Evolutionary conservation across 1,140 invertebrate genomes (phyloP), one percentile per base, ranked within the genome.

Genomic region (Drosophila kepulauana): DNA sequence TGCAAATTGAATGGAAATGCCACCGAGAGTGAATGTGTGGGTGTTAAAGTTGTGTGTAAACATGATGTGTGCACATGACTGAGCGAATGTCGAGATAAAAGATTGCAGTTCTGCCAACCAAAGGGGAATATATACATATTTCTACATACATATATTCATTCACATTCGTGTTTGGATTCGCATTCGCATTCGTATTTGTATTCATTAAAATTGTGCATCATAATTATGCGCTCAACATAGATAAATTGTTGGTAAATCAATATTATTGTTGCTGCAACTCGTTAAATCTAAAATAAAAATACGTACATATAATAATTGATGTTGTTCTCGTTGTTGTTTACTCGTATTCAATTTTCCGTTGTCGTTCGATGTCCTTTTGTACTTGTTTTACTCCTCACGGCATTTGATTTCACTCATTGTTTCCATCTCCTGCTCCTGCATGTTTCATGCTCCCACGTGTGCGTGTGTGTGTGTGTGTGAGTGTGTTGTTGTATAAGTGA

Each of bases 401-500:
- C 20, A 65, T 54, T 45, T 43, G 49, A 30, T 65, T 65, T 64
- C 45, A 2, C 11, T 15, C 13, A 46, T 56, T 54, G 46, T 49
- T 10, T 20, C 51, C 51, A 43, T 6, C 46, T 28, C 28, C 51
- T 6, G 7, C 49, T 33, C 6, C 51, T 35, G 51, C 51, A 54
- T 30, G 51, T 35, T 54, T 35, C 13, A 25, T 25, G 46, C 46
- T 20, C 16, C 5, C 25, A 3, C 8, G 3, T 16, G 43, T 41
- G 61, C 59, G 41, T 43, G 16, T 56, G 30, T 35, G 56, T 66
- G 38, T 51, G 35, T 48, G 33, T 61, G 16, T 56, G 62, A 49
- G 41, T 65, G 33, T 74, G 30, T 15, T 33, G 41, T 13, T 45
- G 46, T 49, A 65, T 58, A 69, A 78, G 66, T 81, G 38, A 49